Percentiles rank a stretch among this genome's conserved stretches.
phyloP scores from a whole-genome alignment of 2,113 vertebrate genomes.

The Nematolebias whitei region DNA sequence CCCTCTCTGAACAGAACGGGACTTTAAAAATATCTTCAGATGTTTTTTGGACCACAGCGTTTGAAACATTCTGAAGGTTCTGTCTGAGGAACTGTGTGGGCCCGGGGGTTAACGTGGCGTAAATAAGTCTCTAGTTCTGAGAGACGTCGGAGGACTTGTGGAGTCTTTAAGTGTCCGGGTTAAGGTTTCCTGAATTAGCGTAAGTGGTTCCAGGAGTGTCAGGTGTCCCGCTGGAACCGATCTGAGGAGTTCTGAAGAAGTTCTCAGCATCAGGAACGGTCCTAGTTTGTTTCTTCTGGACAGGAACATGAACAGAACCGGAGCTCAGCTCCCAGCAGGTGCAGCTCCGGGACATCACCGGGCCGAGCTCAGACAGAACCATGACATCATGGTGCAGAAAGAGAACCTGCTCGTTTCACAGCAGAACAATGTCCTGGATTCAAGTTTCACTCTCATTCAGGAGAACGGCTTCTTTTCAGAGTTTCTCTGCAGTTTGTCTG shows the following conservation, averaged over 20 bases:
- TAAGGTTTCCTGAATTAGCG: slow-evolving; percentile 2
- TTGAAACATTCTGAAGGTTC: too few relatives aligned
- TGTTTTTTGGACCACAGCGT: too few relatives aligned
- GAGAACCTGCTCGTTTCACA: slow-evolving; percentile 51
- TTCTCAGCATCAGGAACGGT: slow-evolving; percentile 14
- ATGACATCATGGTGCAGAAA: slow-evolving; percentile 48
- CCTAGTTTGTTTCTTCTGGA: slow-evolving; percentile 48
- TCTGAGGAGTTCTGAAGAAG: not conserved
- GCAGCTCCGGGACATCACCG: slow-evolving; percentile 36
- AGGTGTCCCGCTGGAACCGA: not conserved
- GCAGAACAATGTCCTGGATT: slow-evolving; percentile 72
- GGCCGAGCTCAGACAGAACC: slow-evolving; percentile 45
- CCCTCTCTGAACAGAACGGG: too few relatives aligned
- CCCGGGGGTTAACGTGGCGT: not conserved
- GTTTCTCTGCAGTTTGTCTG: too few relatives aligned
- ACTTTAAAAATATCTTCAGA: too few relatives aligned
- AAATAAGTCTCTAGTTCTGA: not conserved
- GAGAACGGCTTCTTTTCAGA: slow-evolving; percentile 59
- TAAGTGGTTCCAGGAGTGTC: slow-evolving; percentile 1
- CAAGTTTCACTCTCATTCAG: slow-evolving; percentile 76
- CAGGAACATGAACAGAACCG: slow-evolving; percentile 52
- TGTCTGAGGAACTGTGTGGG: too few relatives aligned
- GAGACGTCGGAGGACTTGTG: not conserved
- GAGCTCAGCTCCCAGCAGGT: slow-evolving; percentile 67
- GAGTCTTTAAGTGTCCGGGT: slow-evolving; percentile 3